These are phyloP conservation scores for Hyalella azteca DNA, from an alignment of 2,888 invertebrate species.

Conservation along the genomic window DNA sequence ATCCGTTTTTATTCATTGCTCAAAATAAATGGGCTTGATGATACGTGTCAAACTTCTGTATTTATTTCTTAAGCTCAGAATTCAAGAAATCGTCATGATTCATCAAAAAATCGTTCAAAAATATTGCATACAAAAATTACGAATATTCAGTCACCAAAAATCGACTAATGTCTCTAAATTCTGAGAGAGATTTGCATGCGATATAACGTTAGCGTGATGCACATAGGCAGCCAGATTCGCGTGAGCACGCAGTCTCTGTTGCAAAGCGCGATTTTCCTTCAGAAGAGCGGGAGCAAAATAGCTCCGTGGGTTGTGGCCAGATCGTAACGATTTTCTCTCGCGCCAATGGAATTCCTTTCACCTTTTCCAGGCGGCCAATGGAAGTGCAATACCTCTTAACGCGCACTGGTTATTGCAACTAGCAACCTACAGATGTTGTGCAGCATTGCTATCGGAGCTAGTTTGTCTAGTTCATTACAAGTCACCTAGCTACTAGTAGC, in stretches of 20 bases:
- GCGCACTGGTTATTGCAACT: conserved; percentile 19
- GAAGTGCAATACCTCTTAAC: conserved; percentile 30
- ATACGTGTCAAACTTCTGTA: too few species aligned
- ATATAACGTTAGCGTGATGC: too few species aligned
- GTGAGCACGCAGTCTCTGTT: conserved; percentile 13
- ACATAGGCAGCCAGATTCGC: too few species aligned
- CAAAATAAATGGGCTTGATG: too few species aligned
- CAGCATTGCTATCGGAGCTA: not conserved
- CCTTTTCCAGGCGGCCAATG: conserved; percentile 35
- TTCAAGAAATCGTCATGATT: too few species aligned
- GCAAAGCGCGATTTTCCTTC: conserved; percentile 23
- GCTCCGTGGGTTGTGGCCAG: conserved; percentile 34
- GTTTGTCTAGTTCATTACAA: not conserved
- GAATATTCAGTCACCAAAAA: too few species aligned
- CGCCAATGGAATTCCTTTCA: conserved; percentile 38
- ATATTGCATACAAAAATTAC: too few species aligned
- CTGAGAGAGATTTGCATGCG: too few species aligned
- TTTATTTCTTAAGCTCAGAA: too few species aligned
- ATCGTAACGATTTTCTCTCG: conserved; percentile 33
- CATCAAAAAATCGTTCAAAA: too few species aligned
- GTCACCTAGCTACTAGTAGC: not conserved
- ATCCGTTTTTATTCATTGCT: too few species aligned
- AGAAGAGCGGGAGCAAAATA: not conserved
- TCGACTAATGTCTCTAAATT: too few species aligned
- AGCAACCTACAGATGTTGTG: conserved; percentile 3